A percentile compares a stretch with the other conserved stretches of the same genome.
phyloP scores from a whole-genome alignment of 2,888 invertebrate species.

The Melipona bicolor region DNA sequence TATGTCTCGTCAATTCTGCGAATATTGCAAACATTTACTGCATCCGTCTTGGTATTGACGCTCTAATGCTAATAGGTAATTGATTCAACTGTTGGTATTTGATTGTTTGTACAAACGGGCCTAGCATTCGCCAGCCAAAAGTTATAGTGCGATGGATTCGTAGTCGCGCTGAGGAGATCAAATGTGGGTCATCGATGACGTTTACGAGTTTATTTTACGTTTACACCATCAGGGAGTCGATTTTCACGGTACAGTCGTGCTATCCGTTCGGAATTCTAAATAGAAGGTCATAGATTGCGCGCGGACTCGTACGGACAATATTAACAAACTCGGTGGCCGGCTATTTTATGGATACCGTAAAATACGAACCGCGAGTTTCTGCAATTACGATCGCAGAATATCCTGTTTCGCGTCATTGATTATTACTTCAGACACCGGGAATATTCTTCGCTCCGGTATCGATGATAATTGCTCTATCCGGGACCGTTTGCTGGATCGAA shows the following conservation, averaged over 20 bases:
- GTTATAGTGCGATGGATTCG: constrained; percentile 9
- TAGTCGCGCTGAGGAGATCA: neutral
- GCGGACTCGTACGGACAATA: neutral
- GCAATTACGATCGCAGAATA: neutral
- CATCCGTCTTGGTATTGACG: too few species aligned
- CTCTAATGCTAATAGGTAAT: too few species aligned
- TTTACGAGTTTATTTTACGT: neutral
- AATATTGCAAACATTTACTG: too few species aligned
- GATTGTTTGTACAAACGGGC: too few species aligned
- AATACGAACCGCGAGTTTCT: neutral
- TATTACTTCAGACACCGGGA: neutral
- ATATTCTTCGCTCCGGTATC: too few species aligned
- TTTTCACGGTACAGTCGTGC: neutral
- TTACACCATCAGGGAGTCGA: neutral
- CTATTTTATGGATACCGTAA: neutral
- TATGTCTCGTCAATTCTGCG: too few species aligned
- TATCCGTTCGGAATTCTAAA: neutral
- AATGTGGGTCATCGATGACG: neutral
- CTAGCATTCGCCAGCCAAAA: too few species aligned
- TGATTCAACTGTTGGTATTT: too few species aligned
- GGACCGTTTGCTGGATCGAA: neutral
- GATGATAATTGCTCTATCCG: neutral
- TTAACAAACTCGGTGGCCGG: neutral
- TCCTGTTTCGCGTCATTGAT: neutral
- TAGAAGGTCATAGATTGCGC: neutral